Conservation (phyloP, 2,888 invertebrate species). For the Macrophya annulata region DNA sequence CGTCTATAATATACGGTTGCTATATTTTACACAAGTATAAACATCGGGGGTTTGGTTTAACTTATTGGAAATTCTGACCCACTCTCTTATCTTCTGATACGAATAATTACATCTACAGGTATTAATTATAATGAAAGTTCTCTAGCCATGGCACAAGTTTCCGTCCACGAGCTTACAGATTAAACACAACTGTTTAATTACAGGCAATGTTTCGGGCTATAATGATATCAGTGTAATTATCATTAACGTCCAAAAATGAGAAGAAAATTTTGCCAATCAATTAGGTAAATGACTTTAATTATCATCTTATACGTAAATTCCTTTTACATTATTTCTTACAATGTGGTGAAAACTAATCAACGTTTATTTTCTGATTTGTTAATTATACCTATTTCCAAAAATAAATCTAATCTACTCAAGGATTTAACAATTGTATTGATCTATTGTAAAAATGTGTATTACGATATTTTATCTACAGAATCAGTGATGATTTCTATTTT, state of each 20-base stretch:
- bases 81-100: neutral
- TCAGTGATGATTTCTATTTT: neutral
- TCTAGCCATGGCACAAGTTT: neutral
- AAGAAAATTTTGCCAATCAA: neutral
- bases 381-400: neutral
- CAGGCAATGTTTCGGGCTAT: neutral
- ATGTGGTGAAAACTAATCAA: neutral
- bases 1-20: neutral
- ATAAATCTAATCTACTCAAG: neutral
- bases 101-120: neutral
- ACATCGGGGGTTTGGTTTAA: neutral
- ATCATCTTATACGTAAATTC: neutral
- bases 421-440: neutral
- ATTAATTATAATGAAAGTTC: conserved; percentile 17
- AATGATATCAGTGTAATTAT: neutral
- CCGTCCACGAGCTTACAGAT: neutral
- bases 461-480: neutral
- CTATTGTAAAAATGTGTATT: neutral
- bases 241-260: neutral
- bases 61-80: neutral
- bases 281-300: neutral
- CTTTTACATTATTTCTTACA: neutral
- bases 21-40: neutral
- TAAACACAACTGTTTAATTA: conserved; percentile 9
- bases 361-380: neutral